A percentile compares a stretch with the other conserved stretches of the same genome.
Conservation (phyloP, 1,140 invertebrate genomes). For the Branchinecta lindahli region DNA sequence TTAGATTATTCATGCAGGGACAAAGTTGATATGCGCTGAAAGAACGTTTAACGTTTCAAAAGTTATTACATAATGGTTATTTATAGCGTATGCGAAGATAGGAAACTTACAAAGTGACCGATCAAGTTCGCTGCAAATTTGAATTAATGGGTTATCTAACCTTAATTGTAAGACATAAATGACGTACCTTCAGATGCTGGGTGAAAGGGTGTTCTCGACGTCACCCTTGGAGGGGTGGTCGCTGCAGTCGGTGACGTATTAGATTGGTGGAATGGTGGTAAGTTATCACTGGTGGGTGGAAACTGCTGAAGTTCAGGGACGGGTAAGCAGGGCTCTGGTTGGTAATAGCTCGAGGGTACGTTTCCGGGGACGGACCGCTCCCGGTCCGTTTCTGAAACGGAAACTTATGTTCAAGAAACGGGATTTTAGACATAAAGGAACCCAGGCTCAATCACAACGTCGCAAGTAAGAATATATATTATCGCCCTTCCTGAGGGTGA, state of each 20-base stretch:
- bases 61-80: too few species aligned
- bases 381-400: conserved; percentile 47
- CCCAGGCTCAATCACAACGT: too few species aligned
- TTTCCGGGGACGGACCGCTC: conserved; percentile 46
- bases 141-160: too few species aligned
- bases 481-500: too few species aligned
- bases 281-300: conserved; percentile 21
- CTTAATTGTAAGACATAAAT: background rate
- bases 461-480: too few species aligned
- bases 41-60: too few species aligned
- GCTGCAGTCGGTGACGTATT: conserved; percentile 11
- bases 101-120: too few species aligned
- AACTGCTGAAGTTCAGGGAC: conserved; percentile 57
- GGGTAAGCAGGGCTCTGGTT: conserved; percentile 43
- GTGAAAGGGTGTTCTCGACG: conserved; percentile 15
- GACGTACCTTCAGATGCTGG: background rate
- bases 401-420: conserved; percentile 22
- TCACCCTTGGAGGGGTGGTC: conserved; percentile 19
- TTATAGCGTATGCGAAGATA: too few species aligned
- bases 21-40: too few species aligned
- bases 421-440: background rate
- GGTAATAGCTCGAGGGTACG: conserved; percentile 48
- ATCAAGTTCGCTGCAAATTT: too few species aligned
- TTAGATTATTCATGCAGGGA: too few species aligned
- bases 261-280: background rate